phyloP scores from a whole-genome alignment of 2,888 invertebrate genomes.

The Metellina segmentata region DNA sequence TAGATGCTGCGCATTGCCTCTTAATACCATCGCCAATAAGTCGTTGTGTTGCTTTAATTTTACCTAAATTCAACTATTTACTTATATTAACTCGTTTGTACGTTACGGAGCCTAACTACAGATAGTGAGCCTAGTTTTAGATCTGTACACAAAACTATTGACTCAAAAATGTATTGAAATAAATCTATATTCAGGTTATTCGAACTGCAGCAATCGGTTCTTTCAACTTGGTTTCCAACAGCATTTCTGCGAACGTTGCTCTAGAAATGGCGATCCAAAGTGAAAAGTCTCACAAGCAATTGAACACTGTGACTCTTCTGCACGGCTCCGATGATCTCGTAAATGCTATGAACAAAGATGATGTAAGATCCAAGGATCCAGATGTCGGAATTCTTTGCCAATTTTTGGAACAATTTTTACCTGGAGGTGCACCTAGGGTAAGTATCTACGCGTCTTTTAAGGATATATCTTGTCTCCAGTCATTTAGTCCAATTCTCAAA shows the following conservation, averaged over 20 bases:
- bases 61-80: not conserved
- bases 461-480: too few relatives aligned
- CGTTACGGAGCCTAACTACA: not conserved
- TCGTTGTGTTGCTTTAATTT: not conserved
- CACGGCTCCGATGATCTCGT: slow-evolving; percentile 85
- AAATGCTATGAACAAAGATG: slow-evolving; percentile 6
- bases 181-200: not conserved
- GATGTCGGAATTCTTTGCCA: not conserved
- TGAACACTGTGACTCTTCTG: slow-evolving; percentile 87
- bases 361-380: not conserved
- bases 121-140: not conserved
- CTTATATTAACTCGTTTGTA: not conserved
- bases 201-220: not conserved
- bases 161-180: not conserved
- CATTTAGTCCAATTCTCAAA: too few relatives aligned
- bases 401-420: slow-evolving; percentile 16
- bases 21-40: too few relatives aligned
- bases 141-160: not conserved
- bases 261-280: slow-evolving; percentile 94
- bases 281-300: slow-evolving; percentile 83
- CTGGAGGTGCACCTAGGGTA: too few relatives aligned
- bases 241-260: slow-evolving; percentile 95
- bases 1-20: too few relatives aligned
- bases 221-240: slow-evolving; percentile 92
- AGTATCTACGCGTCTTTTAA: not conserved